These are phyloP conservation scores for Betta splendens DNA, from an alignment of 2,797 vertebrate genomes.

Conservation along the genomic window DNA sequence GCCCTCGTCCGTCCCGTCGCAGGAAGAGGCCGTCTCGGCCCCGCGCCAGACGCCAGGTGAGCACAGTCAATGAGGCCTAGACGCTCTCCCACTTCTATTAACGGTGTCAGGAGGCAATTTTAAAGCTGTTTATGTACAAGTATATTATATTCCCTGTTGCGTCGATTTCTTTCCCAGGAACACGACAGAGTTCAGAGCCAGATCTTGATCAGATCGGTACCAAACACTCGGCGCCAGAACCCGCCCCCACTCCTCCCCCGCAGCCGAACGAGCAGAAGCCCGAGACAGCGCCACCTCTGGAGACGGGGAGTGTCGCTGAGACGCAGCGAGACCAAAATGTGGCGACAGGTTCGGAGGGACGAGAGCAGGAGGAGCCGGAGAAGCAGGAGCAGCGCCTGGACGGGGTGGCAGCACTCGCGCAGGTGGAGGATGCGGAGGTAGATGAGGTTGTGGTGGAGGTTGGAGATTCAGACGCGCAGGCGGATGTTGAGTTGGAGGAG, in stretches of 20 bases:
- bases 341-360: slow-evolving; percentile 32
- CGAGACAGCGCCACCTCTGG: slow-evolving; percentile 36
- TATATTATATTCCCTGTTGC: slow-evolving; percentile 47
- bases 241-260: slow-evolving; percentile 39
- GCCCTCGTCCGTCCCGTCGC: slow-evolving; percentile 74
- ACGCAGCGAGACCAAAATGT: slow-evolving; percentile 39
- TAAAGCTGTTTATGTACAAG: slow-evolving; percentile 30
- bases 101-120: slow-evolving; percentile 40
- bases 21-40: slow-evolving; percentile 67
- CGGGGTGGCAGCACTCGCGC: slow-evolving; percentile 41
- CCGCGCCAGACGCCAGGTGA: slow-evolving; percentile 79
- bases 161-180: slow-evolving; percentile 73
- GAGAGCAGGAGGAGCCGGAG: slow-evolving; percentile 42
- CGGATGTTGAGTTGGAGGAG: slow-evolving; percentile 72
- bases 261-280: slow-evolving; percentile 55
- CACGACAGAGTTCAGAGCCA: slow-evolving; percentile 74
- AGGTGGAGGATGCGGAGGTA: slow-evolving; percentile 34
- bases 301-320: slow-evolving; percentile 53
- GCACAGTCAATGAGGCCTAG: slow-evolving; percentile 29
- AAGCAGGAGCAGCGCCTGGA: slow-evolving; percentile 29
- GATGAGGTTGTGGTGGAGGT: slow-evolving; percentile 42
- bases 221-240: slow-evolving; percentile 57
- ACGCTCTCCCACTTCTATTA: slow-evolving; percentile 24
- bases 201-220: slow-evolving; percentile 76
- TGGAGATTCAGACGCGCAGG: slow-evolving; percentile 56